Base-by-base conservation (phyloP, 2,113 vertebrate genomes). In the Paradisaea rubra region DNA sequence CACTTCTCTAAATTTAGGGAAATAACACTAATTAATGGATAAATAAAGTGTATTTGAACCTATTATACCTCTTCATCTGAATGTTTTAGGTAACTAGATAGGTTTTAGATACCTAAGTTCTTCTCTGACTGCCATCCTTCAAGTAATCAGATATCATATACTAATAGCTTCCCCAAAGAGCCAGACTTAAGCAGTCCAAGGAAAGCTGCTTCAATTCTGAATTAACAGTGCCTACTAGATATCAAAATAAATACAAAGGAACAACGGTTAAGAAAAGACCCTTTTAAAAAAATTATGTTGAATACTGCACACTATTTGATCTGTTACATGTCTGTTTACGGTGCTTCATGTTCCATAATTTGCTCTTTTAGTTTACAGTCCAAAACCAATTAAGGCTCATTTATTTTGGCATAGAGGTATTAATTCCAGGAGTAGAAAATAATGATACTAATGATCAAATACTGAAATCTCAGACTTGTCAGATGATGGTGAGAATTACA, bases 101-200 rank as follows among this genome's bases (percentile, higher is more conserved):
- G 2, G 15, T 33, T 88, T 72, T 44, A 78, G 17, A 68, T 11
- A 30, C 5, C 6, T 25, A 3, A 0, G 0, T 74, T 86, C 22
- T 61, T 69, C 37, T 82, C 42, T 54, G 31, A 25, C 37, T 68
- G 25, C 13, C 7, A 16, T 72, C 13, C 15, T 69, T 87, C 25
- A 27, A 8, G 5, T 47, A 52, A n/a, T 31, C 15, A 50, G 17
- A 23, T 76, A 39, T 21, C 8, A 16, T 45, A 56, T 21, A 33
- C 6, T 63, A 49, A 45, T 27, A 59, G 9, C 42, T 91, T 66
- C 31, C 17, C 17, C 30, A 52, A 71, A 81, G 13, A 18, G 16
- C 7, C 41, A 52, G 65, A 56, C 10, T 47, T 69, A 35, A 68
- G 10, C 16, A 41, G 16, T 49, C 8, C 17, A n/a, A 41, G 47